Conservation (phyloP, 2,113 vertebrate genomes). For the Ochotona princeps region DNA sequence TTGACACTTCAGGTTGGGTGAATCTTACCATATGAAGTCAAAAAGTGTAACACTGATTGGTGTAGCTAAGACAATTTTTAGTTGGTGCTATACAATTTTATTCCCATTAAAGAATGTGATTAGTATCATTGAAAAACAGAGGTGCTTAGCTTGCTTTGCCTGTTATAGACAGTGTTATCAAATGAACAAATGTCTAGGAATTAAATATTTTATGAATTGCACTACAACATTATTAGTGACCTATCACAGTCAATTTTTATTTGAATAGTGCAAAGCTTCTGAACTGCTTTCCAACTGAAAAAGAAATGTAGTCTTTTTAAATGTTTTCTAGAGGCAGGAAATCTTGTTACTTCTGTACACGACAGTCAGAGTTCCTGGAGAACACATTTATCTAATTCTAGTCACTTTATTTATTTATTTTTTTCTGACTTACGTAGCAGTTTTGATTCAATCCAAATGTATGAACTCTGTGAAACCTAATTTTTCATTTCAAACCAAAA, state of each 20-base stretch:
- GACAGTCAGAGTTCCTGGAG: neutral
- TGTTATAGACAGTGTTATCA: neutral
- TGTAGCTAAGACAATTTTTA: neutral
- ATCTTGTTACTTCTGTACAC: neutral
- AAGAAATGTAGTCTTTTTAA: neutral
- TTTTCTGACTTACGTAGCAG: neutral
- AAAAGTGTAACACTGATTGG: neutral
- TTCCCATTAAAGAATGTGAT: neutral
- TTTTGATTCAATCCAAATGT: neutral
- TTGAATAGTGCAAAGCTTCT: neutral
- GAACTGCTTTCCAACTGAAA: conserved; percentile 23
- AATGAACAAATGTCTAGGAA: neutral
- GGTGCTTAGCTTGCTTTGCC: neutral
- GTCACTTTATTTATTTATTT: neutral
- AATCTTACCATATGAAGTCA: neutral
- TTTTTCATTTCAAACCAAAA: neutral
- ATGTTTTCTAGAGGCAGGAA: neutral
- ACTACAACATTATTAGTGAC: conserved; percentile 5
- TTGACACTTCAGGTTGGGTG: neutral
- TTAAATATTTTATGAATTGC: neutral
- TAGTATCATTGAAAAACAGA: neutral
- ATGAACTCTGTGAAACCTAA: neutral
- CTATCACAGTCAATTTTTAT: neutral
- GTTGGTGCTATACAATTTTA: neutral
- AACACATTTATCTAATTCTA: neutral